Conservation (phyloP, 2,113 vertebrate species). For the Sapayoa aenigma region DNA sequence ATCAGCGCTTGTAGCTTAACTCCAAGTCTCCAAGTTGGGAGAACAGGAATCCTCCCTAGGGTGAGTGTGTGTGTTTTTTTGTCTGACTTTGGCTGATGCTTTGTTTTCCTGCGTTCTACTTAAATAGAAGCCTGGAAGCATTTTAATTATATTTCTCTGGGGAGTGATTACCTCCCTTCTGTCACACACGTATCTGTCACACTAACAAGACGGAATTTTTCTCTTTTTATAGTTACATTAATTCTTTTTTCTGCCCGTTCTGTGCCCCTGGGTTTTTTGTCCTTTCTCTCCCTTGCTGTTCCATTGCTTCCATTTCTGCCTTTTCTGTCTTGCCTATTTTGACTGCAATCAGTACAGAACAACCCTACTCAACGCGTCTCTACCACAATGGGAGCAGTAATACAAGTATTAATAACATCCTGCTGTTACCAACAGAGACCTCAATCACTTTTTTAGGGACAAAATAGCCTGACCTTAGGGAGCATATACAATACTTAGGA, state of each 20-base stretch:
- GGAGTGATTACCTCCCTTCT: not conserved
- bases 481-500: slow-evolving; percentile 14
- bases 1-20: not conserved
- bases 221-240: not conserved
- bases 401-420: slow-evolving; percentile 17
- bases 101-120: not conserved
- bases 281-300: not conserved
- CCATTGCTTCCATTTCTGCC: not conserved
- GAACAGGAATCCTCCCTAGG: not conserved
- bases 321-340: not conserved
- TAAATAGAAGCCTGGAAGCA: not conserved
- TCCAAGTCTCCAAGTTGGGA: not conserved
- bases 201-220: not conserved
- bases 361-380: not conserved
- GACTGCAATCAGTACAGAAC: not conserved
- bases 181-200: not conserved
- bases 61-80: rapidly evolving
- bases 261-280: not conserved
- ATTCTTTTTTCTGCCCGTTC: not conserved
- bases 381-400: not conserved
- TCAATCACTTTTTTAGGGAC: slow-evolving; percentile 26
- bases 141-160: not conserved
- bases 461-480: slow-evolving; percentile 22
- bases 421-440: slow-evolving; percentile 9
- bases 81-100: not conserved